A percentile compares a stretch with the other conserved stretches of the same genome.
These are phyloP conservation scores for Oreocharis arfaki DNA, from an alignment of 2,113 vertebrate genomes.

Conservation along the genomic window DNA sequence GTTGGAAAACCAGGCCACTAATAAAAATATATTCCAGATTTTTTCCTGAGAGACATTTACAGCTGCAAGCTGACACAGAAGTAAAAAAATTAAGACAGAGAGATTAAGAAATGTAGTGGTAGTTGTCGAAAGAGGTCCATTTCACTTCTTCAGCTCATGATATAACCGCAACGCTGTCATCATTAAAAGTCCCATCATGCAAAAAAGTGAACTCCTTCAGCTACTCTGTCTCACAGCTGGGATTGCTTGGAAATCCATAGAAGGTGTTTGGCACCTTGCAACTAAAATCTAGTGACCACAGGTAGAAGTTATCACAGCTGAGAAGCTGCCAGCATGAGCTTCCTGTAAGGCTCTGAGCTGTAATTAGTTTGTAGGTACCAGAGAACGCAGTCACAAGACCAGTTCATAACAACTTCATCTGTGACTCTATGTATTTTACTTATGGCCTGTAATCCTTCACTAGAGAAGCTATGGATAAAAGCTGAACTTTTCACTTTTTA, in stretches of 20 bases:
- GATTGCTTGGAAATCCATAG: background rate
- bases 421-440: background rate
- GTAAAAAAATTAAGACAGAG: background rate
- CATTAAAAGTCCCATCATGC: background rate
- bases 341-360: background rate
- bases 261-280: background rate
- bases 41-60: constrained; percentile 9
- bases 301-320: background rate
- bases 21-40: background rate
- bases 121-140: background rate
- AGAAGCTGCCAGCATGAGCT: background rate
- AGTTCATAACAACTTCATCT: background rate
- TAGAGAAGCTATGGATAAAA: background rate
- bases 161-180: background rate
- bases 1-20: background rate
- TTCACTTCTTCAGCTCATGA: background rate
- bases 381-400: background rate
- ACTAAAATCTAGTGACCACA: background rate
- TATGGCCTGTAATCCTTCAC: background rate
- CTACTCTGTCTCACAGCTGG: background rate
- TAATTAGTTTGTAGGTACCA: background rate
- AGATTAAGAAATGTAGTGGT: background rate
- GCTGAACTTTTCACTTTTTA: background rate
- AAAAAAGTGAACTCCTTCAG: background rate
- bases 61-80: constrained; percentile 33